These are phyloP conservation scores for Altica lythri DNA, from an alignment of 2,888 invertebrate genomes.

Conservation along the genomic window DNA sequence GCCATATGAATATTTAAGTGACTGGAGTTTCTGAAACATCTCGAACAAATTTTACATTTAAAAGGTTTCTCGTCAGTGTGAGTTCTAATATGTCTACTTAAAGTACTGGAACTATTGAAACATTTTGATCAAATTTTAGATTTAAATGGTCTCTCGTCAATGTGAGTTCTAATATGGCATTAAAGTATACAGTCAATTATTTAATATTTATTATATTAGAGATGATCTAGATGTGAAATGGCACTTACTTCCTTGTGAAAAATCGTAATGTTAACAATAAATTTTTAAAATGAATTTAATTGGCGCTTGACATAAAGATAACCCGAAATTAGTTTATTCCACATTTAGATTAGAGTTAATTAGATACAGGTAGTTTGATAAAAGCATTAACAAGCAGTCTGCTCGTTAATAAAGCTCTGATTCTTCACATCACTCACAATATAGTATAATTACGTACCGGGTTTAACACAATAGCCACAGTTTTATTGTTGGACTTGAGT, in stretches of 20 bases:
- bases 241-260: slow-evolving; percentile 34
- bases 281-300: slow-evolving; percentile 31
- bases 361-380: slow-evolving; percentile 41
- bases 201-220: background rate
- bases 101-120: no score
- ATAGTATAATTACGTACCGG: slow-evolving; percentile 21
- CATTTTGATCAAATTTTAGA: no score
- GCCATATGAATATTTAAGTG: no score
- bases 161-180: no score
- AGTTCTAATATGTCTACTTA: no score
- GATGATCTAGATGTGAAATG: slow-evolving; percentile 23
- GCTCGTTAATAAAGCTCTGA: slow-evolving; percentile 25
- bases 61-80: no score
- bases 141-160: no score
- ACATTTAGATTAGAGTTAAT: slow-evolving; percentile 40
- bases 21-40: no score
- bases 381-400: slow-evolving; percentile 39
- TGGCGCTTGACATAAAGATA: slow-evolving; percentile 34
- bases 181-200: no score
- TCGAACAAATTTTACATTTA: no score
- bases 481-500: slow-evolving; percentile 31
- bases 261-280: slow-evolving; percentile 20
- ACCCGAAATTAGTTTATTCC: slow-evolving; percentile 42
- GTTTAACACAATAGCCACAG: slow-evolving; percentile 27
- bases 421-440: slow-evolving; percentile 39